Percentiles rank a stretch among this genome's conserved stretches.
These are phyloP conservation scores for Melieria crassipennis DNA, from an alignment of 2,888 invertebrate genomes.

Conservation along the genomic window DNA sequence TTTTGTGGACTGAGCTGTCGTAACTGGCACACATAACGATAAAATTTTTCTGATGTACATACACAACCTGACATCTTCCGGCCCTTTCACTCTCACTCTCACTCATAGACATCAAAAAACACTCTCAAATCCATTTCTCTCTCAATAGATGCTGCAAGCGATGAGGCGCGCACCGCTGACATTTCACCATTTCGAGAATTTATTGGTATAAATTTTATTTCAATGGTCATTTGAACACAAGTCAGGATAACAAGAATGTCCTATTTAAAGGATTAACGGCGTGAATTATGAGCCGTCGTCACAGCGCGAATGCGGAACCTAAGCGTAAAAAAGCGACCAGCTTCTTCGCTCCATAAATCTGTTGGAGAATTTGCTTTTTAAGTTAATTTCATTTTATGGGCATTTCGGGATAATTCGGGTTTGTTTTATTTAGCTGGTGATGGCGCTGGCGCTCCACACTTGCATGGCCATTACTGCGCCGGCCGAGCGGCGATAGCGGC, in stretches of 20 bases:
- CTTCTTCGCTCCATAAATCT: conserved; percentile 48
- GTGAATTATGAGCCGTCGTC: conserved; percentile 54
- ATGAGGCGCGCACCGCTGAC: too few species aligned
- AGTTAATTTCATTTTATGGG: conserved; percentile 66
- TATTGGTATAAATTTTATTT: conserved; percentile 59
- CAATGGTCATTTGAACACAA: conserved; percentile 51
- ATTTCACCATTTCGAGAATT: conserved; percentile 39
- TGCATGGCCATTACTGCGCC: neutral
- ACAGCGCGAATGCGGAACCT: conserved; percentile 1
- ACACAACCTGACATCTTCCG: too few species aligned
- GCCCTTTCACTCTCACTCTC: too few species aligned
- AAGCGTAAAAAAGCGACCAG: conserved; percentile 1
- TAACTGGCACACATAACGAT: too few species aligned
- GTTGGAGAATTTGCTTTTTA: conserved; percentile 60
- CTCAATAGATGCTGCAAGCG: too few species aligned
- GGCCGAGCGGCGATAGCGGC: neutral
- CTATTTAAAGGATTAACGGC: conserved; percentile 65
- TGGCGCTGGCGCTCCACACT: neutral
- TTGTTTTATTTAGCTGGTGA: neutral
- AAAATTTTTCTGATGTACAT: too few species aligned
- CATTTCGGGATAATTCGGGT: conserved; percentile 36
- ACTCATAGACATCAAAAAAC: too few species aligned
- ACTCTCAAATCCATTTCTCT: too few species aligned
- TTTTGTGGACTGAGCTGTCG: too few species aligned
- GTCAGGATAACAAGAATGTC: conserved; percentile 62